Evolutionary conservation across 2,113 vertebrate genomes (phyloP).

Genomic region (Catharus fuscescens): DNA sequence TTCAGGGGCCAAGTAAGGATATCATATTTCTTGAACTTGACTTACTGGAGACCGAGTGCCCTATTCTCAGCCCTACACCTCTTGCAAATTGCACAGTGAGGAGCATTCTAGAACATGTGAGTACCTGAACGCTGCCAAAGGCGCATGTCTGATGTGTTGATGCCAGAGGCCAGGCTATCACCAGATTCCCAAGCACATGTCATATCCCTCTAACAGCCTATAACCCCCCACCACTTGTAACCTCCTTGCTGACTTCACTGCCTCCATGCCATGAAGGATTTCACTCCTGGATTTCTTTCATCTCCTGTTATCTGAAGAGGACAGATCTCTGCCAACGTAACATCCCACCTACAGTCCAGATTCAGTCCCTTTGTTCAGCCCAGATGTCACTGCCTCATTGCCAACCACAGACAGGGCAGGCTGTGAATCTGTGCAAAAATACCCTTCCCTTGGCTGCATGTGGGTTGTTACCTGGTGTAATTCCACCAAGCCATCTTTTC

Average conservation of each 20-base stretch:
- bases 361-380: not conserved
- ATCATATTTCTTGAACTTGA: constrained; percentile 80
- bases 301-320: not conserved
- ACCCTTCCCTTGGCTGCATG: not conserved
- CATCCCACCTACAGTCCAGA: not conserved
- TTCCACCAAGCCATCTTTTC: not conserved
- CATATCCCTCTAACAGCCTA: not conserved
- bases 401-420: not conserved
- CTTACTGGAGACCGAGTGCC: constrained; percentile 87
- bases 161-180: not conserved
- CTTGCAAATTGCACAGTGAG: constrained; percentile 83
- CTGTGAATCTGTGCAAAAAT: not conserved
- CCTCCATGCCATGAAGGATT: not conserved
- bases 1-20: constrained; percentile 68
- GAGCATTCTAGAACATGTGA: constrained; percentile 78
- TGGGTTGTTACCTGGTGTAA: not conserved
- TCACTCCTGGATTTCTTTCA: not conserved
- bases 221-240: not conserved
- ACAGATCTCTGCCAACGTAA: not conserved
- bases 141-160: not conserved
- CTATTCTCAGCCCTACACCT: constrained; percentile 79
- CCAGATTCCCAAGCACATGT: not conserved
- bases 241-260: not conserved
- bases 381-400: not conserved
- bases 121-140: constrained; percentile 12